phyloP scores from a whole-genome alignment of 2,113 vertebrate genomes.

The Sorex fumeus region DNA sequence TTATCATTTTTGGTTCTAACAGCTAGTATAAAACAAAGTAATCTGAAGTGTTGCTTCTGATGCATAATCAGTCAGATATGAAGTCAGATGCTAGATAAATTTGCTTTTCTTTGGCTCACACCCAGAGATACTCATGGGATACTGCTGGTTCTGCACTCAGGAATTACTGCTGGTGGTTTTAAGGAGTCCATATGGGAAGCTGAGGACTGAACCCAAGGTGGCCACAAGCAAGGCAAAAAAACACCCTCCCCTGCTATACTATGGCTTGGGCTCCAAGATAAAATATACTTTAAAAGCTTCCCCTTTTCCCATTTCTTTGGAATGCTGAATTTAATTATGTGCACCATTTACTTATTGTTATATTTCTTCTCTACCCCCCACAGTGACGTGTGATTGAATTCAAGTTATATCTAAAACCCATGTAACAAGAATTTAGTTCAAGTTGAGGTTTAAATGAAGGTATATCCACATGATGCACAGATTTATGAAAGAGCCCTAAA shows the following conservation, averaged over 20 bases:
- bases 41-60: not conserved
- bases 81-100: not conserved
- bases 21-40: conserved; percentile 31
- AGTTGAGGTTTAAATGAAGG: not conserved
- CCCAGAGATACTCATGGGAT: no score
- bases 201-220: no score
- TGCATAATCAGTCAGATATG: not conserved
- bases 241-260: no score
- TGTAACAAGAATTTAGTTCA: not conserved
- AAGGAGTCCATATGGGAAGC: no score
- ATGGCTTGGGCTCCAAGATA: no score
- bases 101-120: no score
- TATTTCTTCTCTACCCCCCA: not conserved
- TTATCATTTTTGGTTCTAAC: conserved; percentile 24
- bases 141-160: no score
- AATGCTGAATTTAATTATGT: conserved; percentile 33
- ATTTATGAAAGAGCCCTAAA: not conserved
- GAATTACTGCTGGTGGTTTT: no score
- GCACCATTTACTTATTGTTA: conserved; percentile 36
- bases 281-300: conserved; percentile 7
- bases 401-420: not conserved
- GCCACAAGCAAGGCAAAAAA: no score
- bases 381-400: not conserved
- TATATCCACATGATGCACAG: not conserved
- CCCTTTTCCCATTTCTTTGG: conserved; percentile 22